phyloP scores from a whole-genome alignment of 2,797 vertebrate species.

The Vespertilio murinus region DNA sequence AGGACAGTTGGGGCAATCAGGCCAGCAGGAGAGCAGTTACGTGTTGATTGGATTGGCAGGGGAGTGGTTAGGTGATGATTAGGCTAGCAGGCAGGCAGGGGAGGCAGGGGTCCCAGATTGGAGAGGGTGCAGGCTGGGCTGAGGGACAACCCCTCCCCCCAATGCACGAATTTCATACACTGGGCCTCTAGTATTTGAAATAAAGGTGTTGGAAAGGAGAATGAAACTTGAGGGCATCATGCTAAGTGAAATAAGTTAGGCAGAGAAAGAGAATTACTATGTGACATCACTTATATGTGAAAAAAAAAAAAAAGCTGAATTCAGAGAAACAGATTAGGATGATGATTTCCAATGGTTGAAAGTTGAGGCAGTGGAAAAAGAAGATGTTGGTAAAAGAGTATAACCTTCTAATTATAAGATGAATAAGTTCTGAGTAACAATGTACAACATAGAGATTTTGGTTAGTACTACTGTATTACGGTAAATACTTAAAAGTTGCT shows the following conservation, averaged over 20 bases:
- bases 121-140: no score
- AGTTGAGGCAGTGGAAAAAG: neutral
- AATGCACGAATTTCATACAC: no score
- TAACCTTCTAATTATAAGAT: neutral
- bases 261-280: neutral
- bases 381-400: neutral
- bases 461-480: neutral
- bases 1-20: no score
- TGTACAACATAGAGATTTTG: neutral
- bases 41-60: no score
- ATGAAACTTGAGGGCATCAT: neutral
- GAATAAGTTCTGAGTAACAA: neutral
- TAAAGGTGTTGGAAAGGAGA: neutral
- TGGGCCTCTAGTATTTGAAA: neutral
- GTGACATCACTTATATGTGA: neutral
- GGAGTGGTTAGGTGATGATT: no score
- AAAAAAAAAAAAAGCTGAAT: neutral
- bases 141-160: no score
- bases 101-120: no score
- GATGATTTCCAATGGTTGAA: neutral
- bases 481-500: neutral
- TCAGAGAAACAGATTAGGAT: neutral
- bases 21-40: no score
- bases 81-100: no score
- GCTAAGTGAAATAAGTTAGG: neutral